A percentile compares a stretch with the other conserved stretches of the same genome.
These are phyloP conservation scores for Saccopteryx leptura DNA, from an alignment of 2,113 vertebrate genomes.

Conservation along the genomic window DNA sequence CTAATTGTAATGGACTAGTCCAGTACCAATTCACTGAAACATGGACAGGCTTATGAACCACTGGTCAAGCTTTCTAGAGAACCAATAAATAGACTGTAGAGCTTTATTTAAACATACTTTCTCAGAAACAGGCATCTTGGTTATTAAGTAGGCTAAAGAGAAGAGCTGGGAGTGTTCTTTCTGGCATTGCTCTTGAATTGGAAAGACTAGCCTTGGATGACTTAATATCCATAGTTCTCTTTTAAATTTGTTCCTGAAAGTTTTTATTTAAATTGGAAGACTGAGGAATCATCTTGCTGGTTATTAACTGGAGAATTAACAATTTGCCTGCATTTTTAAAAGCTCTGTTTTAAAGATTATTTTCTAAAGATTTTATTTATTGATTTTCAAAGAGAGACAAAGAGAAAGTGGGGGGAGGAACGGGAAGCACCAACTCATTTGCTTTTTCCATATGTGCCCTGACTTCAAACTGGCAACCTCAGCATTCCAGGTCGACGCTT, in stretches of 20 bases:
- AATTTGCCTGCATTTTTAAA: background rate
- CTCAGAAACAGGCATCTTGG: constrained; percentile 31
- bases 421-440: too few relatives aligned
- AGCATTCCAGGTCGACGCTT: too few relatives aligned
- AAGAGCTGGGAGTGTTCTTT: constrained; percentile 20
- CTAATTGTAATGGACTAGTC: constrained; percentile 30
- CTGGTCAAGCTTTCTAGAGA: constrained; percentile 64
- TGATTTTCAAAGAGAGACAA: too few relatives aligned
- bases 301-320: constrained; percentile 49
- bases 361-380: too few relatives aligned
- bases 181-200: constrained; percentile 45
- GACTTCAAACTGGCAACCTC: too few relatives aligned
- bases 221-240: constrained; percentile 54
- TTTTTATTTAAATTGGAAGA: constrained; percentile 65
- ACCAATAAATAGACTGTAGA: constrained; percentile 40
- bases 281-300: constrained; percentile 46
- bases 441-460: too few relatives aligned
- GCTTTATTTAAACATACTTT: constrained; percentile 59
- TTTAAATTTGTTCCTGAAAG: constrained; percentile 45
- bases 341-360: background rate
- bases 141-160: constrained; percentile 52
- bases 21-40: constrained; percentile 44
- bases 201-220: constrained; percentile 47
- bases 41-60: constrained; percentile 49
- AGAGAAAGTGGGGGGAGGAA: too few relatives aligned